Evolutionary conservation across 1,140 invertebrate genomes (phyloP), one percentile per base, ranked within the genome.

Genomic region (Aphelenchoides fujianensis): DNA sequence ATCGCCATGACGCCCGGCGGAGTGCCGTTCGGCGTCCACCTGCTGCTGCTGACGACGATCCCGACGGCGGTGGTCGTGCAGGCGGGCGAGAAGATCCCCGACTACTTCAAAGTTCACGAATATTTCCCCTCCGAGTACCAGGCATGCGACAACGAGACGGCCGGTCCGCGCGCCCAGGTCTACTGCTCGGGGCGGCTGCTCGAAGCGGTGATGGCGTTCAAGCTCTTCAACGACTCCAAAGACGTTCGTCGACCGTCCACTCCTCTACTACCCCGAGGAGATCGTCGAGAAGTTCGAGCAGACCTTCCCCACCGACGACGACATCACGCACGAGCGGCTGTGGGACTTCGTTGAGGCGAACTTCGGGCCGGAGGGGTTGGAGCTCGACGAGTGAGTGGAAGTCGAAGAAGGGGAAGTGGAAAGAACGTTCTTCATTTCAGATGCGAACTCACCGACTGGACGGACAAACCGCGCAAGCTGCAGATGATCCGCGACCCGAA

Each of bases 351-450:
- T 69, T n/a, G 57, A 69, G 9, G 19, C 52, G 30, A 66, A 68
- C 23, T 69, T 69, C 63, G 16, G 3, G 27, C 23, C 3, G 1
- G 55, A 19, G 12, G 53, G 68, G 27, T 27, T 37, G 3, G 68
- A 69, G 48, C 2, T 69, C 9, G 55, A 57, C 2, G 57, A 68
- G 55, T 69, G 30, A 9, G 59, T 68, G 7, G 1, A 68, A 1
- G 12, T 3, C n/a, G n/a, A 69, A 70, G 71, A 52, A 7, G 12
- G 70, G 86, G 30, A 1, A n/a, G 19, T 34, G 16, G 2, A 12
- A 48, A 61, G n/a, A 30, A 61, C 12, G 34, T 16, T 2, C 53
- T 67, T 23, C 27, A 9, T 68, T 64, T 68, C 7, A 68, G 66
- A n/a, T 68, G 66, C 31, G 48, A 67, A 1, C 31, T 68, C 12